phyloP scores from a whole-genome alignment of 2,113 vertebrate species.

The Hydrolagus affinis region DNA sequence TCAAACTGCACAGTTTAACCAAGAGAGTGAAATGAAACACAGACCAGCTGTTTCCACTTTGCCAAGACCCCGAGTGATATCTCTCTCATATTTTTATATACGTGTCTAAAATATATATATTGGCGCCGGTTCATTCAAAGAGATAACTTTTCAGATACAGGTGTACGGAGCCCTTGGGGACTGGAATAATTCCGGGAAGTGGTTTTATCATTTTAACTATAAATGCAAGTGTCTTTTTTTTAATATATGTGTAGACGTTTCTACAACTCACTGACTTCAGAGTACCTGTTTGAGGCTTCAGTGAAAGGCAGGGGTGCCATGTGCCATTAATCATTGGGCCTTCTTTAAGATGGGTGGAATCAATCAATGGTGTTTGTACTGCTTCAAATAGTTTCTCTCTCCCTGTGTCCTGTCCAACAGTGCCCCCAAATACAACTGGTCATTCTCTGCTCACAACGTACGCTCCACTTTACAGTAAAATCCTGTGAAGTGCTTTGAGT shows the following conservation, averaged over 20 bases:
- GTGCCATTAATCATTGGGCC: neutral
- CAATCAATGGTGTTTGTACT: no score
- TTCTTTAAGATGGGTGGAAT: neutral
- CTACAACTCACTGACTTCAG: conserved; percentile 9
- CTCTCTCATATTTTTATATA: no score
- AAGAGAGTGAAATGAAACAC: neutral
- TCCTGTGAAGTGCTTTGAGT: no score
- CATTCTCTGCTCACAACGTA: no score
- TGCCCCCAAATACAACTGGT: no score
- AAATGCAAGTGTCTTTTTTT: neutral
- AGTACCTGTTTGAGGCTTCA: neutral
- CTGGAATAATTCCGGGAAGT: neutral
- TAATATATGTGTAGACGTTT: neutral
- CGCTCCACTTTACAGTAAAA: no score
- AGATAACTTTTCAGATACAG: neutral
- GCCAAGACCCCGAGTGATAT: neutral
- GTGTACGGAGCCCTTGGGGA: neutral
- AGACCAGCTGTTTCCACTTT: conserved; percentile 3
- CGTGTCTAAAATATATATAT: no score
- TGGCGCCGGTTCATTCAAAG: neutral
- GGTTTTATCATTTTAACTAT: neutral
- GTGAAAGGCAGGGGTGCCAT: neutral
- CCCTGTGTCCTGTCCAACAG: no score
- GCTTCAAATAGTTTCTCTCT: no score
- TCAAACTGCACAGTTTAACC: neutral